These are phyloP conservation scores for Centroberyx gerrardi DNA, from an alignment of 2,797 vertebrate species.

Conservation along the genomic window DNA sequence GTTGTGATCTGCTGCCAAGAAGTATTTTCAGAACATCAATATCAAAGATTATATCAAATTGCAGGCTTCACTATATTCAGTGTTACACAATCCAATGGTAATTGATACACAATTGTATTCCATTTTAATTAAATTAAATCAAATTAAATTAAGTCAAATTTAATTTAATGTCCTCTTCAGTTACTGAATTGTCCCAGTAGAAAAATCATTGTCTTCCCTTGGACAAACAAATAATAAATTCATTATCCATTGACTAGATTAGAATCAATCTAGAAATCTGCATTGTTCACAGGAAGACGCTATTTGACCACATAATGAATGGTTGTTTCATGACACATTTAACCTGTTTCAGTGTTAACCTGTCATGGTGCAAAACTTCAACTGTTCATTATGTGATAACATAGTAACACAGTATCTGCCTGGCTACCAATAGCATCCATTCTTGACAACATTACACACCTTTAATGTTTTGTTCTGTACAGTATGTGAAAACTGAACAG, in stretches of 20 bases:
- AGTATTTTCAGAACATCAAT: background rate
- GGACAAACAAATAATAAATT: background rate
- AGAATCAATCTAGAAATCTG: too few species aligned
- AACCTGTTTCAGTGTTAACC: background rate
- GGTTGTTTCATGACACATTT: too few species aligned
- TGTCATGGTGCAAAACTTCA: background rate
- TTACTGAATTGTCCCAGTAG: too few species aligned
- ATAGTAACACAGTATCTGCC: background rate
- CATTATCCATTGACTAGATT: background rate
- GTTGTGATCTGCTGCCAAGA: background rate
- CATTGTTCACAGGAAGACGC: background rate
- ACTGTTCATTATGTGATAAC: background rate
- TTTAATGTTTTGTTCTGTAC: background rate
- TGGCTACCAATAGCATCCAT: too few species aligned
- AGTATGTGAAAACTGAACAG: background rate
- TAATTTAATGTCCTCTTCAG: too few species aligned
- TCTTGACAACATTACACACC: background rate
- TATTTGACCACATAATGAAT: background rate
- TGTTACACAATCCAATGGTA: too few species aligned
- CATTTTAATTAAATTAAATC: too few species aligned
- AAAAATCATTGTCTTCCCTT: background rate
- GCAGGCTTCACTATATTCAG: too few species aligned
- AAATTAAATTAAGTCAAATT: too few species aligned
- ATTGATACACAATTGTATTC: too few species aligned
- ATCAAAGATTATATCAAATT: background rate